Percentiles rank a stretch among this genome's conserved stretches.
Evolutionary conservation across 2,888 invertebrate species (phyloP).

Genomic region (Tenthredo notha): DNA sequence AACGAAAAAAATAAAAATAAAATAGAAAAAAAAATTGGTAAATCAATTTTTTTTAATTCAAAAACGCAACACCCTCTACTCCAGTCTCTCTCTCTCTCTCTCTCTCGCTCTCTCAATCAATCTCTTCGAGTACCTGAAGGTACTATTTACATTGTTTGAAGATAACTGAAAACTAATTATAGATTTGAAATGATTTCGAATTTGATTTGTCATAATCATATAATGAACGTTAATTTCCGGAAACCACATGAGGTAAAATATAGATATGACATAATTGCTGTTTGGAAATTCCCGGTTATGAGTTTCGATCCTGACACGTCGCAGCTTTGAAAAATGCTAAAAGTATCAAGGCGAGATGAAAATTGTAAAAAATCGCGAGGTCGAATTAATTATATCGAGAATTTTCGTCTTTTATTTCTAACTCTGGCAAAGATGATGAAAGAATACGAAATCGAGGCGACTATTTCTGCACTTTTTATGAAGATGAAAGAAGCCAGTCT

Average conservation of each 20-base stretch:
- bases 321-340: neutral
- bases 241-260: neutral
- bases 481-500: neutral
- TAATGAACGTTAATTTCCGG: neutral
- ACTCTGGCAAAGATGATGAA: neutral
- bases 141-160: neutral
- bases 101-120: no score
- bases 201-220: neutral
- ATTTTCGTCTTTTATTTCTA: neutral
- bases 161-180: neutral
- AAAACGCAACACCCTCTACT: no score
- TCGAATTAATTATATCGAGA: neutral
- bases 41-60: neutral
- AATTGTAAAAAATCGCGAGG: constrained; percentile 3
- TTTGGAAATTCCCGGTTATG: neutral
- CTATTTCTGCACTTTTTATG: neutral
- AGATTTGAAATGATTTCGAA: neutral
- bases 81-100: no score
- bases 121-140: neutral
- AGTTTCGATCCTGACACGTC: neutral
- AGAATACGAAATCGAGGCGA: neutral
- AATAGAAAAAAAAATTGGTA: neutral
- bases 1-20: neutral
- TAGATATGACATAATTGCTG: neutral
- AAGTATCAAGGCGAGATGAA: neutral